These are phyloP conservation scores for Irena cyanogastra DNA, from an alignment of 2,113 vertebrate species.

Conservation along the genomic window DNA sequence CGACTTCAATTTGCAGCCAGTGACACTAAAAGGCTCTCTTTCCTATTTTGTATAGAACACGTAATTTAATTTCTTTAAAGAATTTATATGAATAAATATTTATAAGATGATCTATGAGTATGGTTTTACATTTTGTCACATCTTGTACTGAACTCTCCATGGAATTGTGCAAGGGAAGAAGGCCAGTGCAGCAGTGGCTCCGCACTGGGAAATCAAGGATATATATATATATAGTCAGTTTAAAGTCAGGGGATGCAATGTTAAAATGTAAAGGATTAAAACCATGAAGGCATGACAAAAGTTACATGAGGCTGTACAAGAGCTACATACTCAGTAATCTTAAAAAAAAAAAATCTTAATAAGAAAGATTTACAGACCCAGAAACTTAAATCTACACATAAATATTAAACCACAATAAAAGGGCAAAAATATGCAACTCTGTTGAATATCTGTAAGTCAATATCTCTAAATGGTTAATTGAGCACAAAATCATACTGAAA, in stretches of 20 bases:
- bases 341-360: not conserved
- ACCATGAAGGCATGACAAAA: not conserved
- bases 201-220: not conserved
- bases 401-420: not conserved
- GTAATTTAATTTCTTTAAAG: conserved; percentile 67
- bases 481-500: conserved; percentile 38
- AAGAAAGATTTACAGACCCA: not conserved
- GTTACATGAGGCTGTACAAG: not conserved
- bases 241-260: not conserved
- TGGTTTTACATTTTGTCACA: conserved; percentile 55
- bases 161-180: not conserved
- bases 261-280: not conserved
- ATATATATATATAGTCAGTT: not conserved
- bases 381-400: not conserved
- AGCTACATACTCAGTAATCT: not conserved
- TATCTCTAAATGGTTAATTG: conserved; percentile 2
- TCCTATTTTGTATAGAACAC: conserved; percentile 52
- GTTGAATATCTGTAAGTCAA: not conserved
- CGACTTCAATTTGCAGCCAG: conserved; percentile 70
- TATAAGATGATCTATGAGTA: conserved; percentile 64
- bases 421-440: not conserved
- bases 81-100: conserved; percentile 71
- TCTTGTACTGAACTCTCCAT: not conserved
- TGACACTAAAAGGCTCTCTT: conserved; percentile 64
- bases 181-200: not conserved